These are phyloP conservation scores for Arctopsyche grandis DNA, from an alignment of 1,140 invertebrate species.

Conservation along the genomic window DNA sequence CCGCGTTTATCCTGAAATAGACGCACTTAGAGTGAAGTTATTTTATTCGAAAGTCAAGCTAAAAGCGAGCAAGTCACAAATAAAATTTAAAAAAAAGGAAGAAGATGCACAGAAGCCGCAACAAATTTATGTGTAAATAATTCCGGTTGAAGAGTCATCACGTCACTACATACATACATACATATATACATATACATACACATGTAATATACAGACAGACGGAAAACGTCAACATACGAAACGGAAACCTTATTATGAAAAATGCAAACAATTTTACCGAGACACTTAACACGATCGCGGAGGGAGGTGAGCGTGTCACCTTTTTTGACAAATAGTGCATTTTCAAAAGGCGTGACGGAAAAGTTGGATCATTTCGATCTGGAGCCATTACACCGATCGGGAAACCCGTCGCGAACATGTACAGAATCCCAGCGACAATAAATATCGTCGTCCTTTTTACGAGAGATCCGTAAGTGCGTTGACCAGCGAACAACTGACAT, in stretches of 20 bases:
- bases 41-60: conserved; percentile 8
- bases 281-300: not conserved
- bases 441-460: too few species aligned
- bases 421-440: too few species aligned
- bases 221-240: too few species aligned
- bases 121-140: conserved; percentile 18
- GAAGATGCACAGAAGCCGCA: not conserved
- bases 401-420: too few species aligned
- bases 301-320: too few species aligned
- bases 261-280: conserved; percentile 1
- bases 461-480: too few species aligned
- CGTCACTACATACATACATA: not conserved
- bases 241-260: not conserved
- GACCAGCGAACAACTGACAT: too few species aligned
- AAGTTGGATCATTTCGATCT: not conserved
- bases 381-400: conserved; percentile 9
- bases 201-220: not conserved
- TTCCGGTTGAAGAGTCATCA: not conserved
- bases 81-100: not conserved
- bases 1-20: conserved; percentile 12
- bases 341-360: not conserved
- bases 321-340: too few species aligned
- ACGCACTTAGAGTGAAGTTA: conserved; percentile 26
- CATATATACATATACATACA: not conserved
- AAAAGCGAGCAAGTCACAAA: not conserved